phyloP scores from a whole-genome alignment of 2,113 vertebrate genomes.

The Promerops cafer region DNA sequence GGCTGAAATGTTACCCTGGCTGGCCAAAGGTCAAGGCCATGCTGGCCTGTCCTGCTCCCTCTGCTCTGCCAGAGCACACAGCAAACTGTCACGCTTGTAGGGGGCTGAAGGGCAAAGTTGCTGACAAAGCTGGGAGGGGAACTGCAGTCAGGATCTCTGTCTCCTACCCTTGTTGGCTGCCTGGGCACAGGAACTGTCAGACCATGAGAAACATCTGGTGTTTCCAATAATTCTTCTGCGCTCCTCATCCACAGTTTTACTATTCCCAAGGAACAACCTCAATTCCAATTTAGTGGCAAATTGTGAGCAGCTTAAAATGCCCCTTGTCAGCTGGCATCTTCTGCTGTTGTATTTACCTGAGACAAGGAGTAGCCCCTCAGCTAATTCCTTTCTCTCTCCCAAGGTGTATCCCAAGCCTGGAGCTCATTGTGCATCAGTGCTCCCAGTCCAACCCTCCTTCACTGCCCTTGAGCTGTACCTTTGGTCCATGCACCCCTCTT shows the following conservation, averaged over 20 bases:
- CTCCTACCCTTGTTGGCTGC: background rate
- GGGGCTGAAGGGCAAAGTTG: background rate
- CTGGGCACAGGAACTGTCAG: background rate
- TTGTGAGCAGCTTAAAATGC: background rate
- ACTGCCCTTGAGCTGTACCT: background rate
- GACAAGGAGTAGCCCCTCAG: background rate
- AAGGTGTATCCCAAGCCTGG: rapidly evolving
- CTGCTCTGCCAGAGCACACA: background rate
- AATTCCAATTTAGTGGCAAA: background rate
- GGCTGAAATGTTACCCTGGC: background rate
- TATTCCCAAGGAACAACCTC: background rate
- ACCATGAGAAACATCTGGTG: background rate
- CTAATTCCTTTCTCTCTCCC: background rate
- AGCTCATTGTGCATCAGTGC: background rate
- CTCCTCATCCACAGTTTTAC: background rate
- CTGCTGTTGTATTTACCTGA: background rate
- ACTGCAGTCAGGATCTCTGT: background rate
- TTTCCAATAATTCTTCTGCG: background rate
- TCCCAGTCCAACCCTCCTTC: background rate
- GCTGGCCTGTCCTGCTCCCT: background rate
- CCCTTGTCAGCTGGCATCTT: background rate
- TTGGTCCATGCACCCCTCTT: background rate
- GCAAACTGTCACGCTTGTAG: background rate
- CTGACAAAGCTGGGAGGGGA: background rate
- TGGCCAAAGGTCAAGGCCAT: background rate